These are phyloP conservation scores for Bombus confusus DNA, from an alignment of 1,140 invertebrate genomes.

Conservation along the genomic window DNA sequence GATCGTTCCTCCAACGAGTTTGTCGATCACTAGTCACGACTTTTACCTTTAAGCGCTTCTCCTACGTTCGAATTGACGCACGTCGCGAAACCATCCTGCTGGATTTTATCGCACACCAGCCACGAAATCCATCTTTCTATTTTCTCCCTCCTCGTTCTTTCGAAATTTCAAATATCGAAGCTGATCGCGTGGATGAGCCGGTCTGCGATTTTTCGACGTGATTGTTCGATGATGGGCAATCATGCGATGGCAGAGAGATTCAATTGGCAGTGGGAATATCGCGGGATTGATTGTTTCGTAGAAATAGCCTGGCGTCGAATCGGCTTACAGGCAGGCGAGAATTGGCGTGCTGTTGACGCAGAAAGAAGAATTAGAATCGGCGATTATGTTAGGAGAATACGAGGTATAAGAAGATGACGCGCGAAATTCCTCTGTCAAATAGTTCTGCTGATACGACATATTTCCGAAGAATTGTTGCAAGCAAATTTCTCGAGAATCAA, in stretches of 20 bases:
- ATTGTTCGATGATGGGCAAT: not conserved
- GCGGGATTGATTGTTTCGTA: constrained; percentile 13
- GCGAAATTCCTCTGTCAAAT: too few species aligned
- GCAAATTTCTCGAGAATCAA: too few species aligned
- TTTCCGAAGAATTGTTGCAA: too few species aligned
- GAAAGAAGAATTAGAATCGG: too few species aligned
- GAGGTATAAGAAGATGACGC: too few species aligned
- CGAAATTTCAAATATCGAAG: not conserved
- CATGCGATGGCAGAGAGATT: not conserved
- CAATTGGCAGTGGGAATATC: not conserved
- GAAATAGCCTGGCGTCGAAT: not conserved
- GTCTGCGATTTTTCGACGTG: not conserved
- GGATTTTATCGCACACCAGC: not conserved
- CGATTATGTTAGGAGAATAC: too few species aligned
- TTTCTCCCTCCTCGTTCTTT: too few species aligned
- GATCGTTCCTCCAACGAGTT: constrained; percentile 1
- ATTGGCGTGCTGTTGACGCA: not conserved
- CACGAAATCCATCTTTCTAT: not conserved
- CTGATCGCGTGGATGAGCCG: too few species aligned
- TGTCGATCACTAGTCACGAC: constrained; percentile 30
- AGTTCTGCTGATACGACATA: too few species aligned
- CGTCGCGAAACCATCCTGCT: not conserved
- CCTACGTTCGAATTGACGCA: constrained; percentile 23
- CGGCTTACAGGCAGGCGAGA: not conserved
- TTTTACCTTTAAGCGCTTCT: constrained; percentile 34